These are phyloP conservation scores for Agapetus fuscipes DNA, from an alignment of 2,888 invertebrate genomes.

Conservation along the genomic window DNA sequence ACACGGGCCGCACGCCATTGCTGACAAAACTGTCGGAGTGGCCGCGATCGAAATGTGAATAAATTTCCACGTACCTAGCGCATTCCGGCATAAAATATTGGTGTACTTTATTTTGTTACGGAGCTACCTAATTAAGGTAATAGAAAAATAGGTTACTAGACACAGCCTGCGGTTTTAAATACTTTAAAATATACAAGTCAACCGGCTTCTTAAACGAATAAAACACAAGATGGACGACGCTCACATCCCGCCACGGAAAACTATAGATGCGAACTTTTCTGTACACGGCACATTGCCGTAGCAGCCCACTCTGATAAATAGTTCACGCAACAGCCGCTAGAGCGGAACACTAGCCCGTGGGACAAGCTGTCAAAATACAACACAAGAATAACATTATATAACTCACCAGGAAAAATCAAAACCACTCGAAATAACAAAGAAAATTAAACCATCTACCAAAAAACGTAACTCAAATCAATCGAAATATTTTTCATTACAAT, in stretches of 20 bases:
- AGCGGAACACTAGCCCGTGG: background rate
- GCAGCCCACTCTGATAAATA: constrained; percentile 32
- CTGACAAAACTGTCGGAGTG: constrained; percentile 46
- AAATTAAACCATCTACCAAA: too few species aligned
- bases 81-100: constrained; percentile 59
- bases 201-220: constrained; percentile 68
- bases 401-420: too few species aligned
- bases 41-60: constrained; percentile 31
- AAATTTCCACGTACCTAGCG: constrained; percentile 56
- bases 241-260: constrained; percentile 56
- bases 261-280: constrained; percentile 32
- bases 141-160: constrained; percentile 40
- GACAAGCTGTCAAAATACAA: background rate
- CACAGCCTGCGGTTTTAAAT: constrained; percentile 40
- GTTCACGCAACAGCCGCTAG: constrained; percentile 8
- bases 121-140: constrained; percentile 39
- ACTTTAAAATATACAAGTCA: constrained; percentile 46
- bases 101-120: constrained; percentile 39
- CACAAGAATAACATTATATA: background rate
- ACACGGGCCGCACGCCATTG: constrained; percentile 50
- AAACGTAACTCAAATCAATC: too few species aligned
- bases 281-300: constrained; percentile 34
- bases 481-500: too few species aligned
- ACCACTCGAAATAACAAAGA: too few species aligned
- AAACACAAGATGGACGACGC: constrained; percentile 77